These are phyloP conservation scores for Empidonax traillii DNA, from an alignment of 2,113 vertebrate genomes.

Conservation along the genomic window DNA sequence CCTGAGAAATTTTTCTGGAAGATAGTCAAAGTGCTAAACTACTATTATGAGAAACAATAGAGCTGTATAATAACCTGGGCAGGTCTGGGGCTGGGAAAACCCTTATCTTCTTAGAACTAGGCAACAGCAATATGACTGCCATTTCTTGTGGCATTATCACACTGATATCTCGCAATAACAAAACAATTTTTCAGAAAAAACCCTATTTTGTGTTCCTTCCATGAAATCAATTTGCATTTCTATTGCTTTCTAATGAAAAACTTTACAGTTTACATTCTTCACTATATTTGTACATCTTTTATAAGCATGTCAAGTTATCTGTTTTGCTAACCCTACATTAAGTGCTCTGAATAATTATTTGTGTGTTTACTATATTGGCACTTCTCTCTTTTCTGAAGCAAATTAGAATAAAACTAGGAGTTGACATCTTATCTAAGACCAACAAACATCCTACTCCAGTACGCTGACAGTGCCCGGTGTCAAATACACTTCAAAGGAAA, in stretches of 20 bases:
- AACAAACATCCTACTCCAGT: neutral
- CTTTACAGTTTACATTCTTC: neutral
- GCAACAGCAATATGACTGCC: neutral
- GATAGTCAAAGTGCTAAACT: neutral
- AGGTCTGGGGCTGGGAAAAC: neutral
- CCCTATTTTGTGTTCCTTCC: neutral
- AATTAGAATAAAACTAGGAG: neutral
- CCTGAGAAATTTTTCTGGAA: neutral
- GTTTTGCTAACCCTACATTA: neutral
- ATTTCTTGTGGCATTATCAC: neutral
- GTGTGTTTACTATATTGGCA: neutral
- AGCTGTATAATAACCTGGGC: neutral
- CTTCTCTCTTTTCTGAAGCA: neutral
- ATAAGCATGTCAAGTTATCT: neutral
- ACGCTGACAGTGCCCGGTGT: neutral
- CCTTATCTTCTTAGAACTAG: neutral
- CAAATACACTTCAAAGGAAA: constrained; percentile 26
- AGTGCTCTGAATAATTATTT: neutral
- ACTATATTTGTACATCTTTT: neutral
- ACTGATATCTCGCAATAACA: neutral
- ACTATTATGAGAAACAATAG: neutral
- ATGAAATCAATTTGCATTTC: constrained; percentile 33
- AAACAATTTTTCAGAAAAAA: neutral
- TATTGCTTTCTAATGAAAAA: constrained; percentile 41
- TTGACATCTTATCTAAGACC: neutral